Percentiles rank a stretch among this genome's conserved stretches.
phyloP scores from a whole-genome alignment of 2,888 invertebrate genomes.

The Clistopyga incitator region DNA sequence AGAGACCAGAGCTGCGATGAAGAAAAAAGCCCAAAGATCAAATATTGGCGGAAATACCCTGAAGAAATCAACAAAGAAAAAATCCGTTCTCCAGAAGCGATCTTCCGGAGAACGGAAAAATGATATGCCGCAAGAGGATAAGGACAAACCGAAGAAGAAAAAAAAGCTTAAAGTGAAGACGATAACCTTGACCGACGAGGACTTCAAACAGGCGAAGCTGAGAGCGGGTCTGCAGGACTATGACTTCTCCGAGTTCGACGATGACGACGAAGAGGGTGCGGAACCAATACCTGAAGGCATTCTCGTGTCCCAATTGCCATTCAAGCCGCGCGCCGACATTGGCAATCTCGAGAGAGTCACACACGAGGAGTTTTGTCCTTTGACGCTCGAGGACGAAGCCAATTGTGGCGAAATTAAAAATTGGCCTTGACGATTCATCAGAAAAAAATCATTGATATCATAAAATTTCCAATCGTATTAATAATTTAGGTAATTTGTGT shows the following conservation, averaged over 20 bases:
- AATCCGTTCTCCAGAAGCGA: constrained; percentile 16
- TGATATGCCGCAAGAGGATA: constrained; percentile 33
- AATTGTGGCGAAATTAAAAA: constrained; percentile 75
- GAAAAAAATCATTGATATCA: too few species aligned
- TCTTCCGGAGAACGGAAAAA: constrained; percentile 23
- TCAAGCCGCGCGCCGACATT: constrained; percentile 79
- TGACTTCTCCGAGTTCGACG: constrained; percentile 81
- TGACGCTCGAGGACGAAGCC: constrained; percentile 78
- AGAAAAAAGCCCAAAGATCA: too few species aligned
- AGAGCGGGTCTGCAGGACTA: constrained; percentile 66
- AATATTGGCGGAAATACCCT: neutral
- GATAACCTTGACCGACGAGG: constrained; percentile 74
- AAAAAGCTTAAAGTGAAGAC: constrained; percentile 71
- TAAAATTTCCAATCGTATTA: too few species aligned
- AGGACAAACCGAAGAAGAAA: constrained; percentile 50
- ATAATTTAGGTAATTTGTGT: too few species aligned
- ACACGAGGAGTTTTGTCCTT: constrained; percentile 81
- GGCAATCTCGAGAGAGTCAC: constrained; percentile 78
- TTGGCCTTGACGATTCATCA: constrained; percentile 78
- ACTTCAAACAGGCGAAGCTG: constrained; percentile 70
- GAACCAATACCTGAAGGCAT: constrained; percentile 71
- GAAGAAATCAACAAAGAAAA: constrained; percentile 50
- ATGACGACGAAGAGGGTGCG: constrained; percentile 68
- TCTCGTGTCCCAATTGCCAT: constrained; percentile 77
- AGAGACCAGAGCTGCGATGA: constrained; percentile 7